Base-by-base conservation (phyloP, 2,113 vertebrate genomes). In the Murina feae region DNA sequence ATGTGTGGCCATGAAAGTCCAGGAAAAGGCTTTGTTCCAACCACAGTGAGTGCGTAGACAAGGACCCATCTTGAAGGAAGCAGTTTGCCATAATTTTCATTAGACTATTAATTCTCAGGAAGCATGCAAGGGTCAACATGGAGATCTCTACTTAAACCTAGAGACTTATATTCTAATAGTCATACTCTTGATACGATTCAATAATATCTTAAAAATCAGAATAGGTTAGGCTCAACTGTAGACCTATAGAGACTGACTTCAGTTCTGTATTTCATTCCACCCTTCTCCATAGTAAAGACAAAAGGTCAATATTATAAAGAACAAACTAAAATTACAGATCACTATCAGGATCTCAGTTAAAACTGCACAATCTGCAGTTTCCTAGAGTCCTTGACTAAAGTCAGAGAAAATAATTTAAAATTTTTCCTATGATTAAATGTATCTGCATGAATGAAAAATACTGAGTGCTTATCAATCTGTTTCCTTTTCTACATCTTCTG, bases 401-500 rank as follows among this genome's bases (percentile, higher is more conserved):
- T 60, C 71, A 95, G 71, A 89, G 53, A 95, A 97, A 93, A 88
- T 86, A 92, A 86, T 32, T 95, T 69, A 80, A 80, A 97, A 94
- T 6, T 74, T 94, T 84, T 58, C 72, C 89, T 75, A 89, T 89
- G 74, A 94, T 91, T 86, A 89, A 97, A 95, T 91, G 95, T 93
- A 86, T 71, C 84, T 13, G 8, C 86, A 95, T 89, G 69, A 94
- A 69, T 75, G 72, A 98, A 97, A 96, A 96, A 91, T 47, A 94
- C n/a, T 20, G 80, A 86, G 58, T 95, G 83, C 30, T 95, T 88
- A 95, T 80, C 58, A 58, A 79, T 93, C 30, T 81, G 25, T 96
- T 97, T 97, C 89, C 69, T 92, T 96, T 94, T 94, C 95, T 93
- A 30, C 51, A 89, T 95, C 72, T 87, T 96, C 28, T 4, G 47